Evolutionary conservation across 2,797 vertebrate species (phyloP).

Genomic region (Cirrhinus molitorella): DNA sequence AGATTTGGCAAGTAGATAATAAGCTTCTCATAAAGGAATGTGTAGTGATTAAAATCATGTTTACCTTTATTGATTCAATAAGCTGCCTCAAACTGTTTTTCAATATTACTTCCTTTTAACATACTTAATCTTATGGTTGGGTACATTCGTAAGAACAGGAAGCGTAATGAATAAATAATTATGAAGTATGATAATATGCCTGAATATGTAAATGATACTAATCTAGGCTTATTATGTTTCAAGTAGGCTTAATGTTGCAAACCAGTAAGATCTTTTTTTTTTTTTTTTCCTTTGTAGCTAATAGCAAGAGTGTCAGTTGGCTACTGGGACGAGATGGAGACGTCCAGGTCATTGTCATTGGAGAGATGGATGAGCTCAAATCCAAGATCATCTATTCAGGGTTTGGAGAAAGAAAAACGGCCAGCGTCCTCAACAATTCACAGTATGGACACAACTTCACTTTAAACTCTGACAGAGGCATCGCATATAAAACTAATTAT

Average conservation of each 20-base stretch:
- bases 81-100: neutral
- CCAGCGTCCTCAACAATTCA: slow-evolving; percentile 66
- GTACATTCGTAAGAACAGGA: neutral
- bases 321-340: slow-evolving; percentile 80
- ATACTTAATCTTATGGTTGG: neutral
- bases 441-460: slow-evolving; percentile 65
- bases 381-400: slow-evolving; percentile 78
- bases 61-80: neutral
- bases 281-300: slow-evolving; percentile 66
- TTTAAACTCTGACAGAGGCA: too few relatives aligned
- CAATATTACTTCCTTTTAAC: neutral
- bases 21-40: neutral
- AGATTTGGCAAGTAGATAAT: neutral
- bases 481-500: too few relatives aligned
- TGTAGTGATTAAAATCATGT: neutral
- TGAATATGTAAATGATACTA: slow-evolving; percentile 1
- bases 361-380: slow-evolving; percentile 78
- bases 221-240: neutral
- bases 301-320: slow-evolving; percentile 81
- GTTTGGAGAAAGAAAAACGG: slow-evolving; percentile 70
- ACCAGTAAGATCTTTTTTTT: neutral
- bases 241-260: neutral
- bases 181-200: neutral
- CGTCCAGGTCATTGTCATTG: slow-evolving; percentile 78
- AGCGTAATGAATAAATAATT: neutral